These are phyloP conservation scores for Nymphalis io DNA, from an alignment of 1,140 invertebrate species.

Conservation along the genomic window DNA sequence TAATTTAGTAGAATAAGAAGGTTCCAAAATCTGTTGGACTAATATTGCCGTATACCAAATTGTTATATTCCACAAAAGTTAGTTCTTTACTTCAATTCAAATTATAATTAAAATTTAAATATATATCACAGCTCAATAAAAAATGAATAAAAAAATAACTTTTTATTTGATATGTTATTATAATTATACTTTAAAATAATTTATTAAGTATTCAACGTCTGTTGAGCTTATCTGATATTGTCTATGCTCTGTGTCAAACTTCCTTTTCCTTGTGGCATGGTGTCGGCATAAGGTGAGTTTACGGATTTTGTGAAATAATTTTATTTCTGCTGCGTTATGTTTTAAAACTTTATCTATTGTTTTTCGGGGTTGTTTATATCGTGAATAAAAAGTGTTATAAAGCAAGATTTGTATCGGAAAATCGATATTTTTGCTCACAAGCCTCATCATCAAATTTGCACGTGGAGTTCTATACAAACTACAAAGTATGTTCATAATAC, in stretches of 20 bases:
- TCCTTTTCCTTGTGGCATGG: slow-evolving; percentile 79
- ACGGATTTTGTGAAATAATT: slow-evolving; percentile 28
- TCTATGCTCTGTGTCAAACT: slow-evolving; percentile 35
- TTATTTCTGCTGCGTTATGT: slow-evolving; percentile 30
- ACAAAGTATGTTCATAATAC: too few species aligned
- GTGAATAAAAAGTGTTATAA: neutral
- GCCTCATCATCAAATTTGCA: neutral
- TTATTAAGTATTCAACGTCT: neutral
- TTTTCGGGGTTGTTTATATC: neutral
- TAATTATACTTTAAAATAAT: too few species aligned
- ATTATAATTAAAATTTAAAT: too few species aligned
- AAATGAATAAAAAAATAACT: too few species aligned
- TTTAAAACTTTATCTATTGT: neutral
- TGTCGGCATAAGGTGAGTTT: slow-evolving; percentile 77
- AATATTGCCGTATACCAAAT: too few species aligned
- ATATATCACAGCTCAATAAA: too few species aligned
- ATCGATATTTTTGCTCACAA: neutral
- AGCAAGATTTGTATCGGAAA: neutral
- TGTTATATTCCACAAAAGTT: too few species aligned
- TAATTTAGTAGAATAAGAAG: too few species aligned
- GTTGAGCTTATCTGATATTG: neutral
- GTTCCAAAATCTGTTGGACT: too few species aligned
- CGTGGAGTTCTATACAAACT: slow-evolving; percentile 16
- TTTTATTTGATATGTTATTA: too few species aligned
- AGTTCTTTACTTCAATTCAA: too few species aligned